Conservation (phyloP, 2,888 invertebrate species). For the Caenorhabditis angaria region DNA sequence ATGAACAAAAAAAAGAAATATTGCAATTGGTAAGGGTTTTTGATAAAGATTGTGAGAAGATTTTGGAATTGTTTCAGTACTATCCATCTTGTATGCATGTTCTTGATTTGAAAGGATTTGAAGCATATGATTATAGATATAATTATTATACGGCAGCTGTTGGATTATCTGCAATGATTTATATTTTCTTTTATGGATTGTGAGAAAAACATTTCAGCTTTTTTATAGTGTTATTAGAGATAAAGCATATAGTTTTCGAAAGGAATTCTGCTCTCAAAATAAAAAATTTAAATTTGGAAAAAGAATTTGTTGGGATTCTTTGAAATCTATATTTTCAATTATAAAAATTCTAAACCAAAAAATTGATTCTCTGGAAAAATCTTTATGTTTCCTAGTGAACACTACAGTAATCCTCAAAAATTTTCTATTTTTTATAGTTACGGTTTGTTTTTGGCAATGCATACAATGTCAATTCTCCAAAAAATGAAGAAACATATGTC, state of each 20-base stretch:
- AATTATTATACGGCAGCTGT: not conserved
- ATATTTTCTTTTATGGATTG: slow-evolving; percentile 1
- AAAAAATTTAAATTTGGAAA: too few species aligned
- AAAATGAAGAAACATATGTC: not conserved
- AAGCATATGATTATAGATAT: not conserved
- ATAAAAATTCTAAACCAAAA: too few species aligned
- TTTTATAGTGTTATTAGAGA: too few species aligned
- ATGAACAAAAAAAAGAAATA: not conserved
- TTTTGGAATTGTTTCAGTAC: not conserved
- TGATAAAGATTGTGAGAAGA: not conserved
- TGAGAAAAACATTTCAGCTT: too few species aligned
- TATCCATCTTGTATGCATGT: not conserved
- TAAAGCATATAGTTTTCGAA: too few species aligned
- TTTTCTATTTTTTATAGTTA: not conserved
- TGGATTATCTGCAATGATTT: not conserved
- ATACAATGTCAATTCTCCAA: not conserved
- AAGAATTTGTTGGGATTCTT: too few species aligned
- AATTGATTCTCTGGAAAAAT: too few species aligned
- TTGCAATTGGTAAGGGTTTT: not conserved
- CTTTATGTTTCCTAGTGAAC: too few species aligned
- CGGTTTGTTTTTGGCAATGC: not conserved
- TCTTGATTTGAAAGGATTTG: not conserved
- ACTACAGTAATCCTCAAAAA: too few species aligned
- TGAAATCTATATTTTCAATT: too few species aligned
- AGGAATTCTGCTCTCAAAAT: too few species aligned